Evolutionary conservation across 2,113 vertebrate species (phyloP).

Genomic region (Cyprinodon tularosa): DNA sequence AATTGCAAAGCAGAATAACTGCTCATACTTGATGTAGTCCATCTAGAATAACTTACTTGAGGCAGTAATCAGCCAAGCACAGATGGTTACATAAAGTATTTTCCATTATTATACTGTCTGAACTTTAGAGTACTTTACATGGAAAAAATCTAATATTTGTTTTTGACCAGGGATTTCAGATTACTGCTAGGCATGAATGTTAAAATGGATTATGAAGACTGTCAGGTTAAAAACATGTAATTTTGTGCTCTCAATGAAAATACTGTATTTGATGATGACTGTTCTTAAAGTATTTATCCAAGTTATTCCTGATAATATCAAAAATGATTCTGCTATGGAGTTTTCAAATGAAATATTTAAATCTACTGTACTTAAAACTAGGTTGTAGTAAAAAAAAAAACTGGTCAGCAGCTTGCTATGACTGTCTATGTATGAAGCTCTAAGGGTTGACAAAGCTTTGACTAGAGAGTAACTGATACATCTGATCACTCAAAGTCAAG

Average conservation of each 20-base stretch:
- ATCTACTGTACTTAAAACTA: constrained; percentile 35
- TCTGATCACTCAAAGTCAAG: constrained; percentile 48
- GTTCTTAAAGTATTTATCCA: too few relatives aligned
- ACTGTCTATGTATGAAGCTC: constrained; percentile 38
- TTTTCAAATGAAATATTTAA: constrained; percentile 39
- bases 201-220: too few relatives aligned
- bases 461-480: constrained; percentile 33
- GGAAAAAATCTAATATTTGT: too few relatives aligned
- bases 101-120: not conserved
- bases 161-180: too few relatives aligned
- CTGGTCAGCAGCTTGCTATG: constrained; percentile 33
- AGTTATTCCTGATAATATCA: not conserved
- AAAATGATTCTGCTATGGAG: constrained; percentile 44
- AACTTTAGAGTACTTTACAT: not conserved
- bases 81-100: not conserved
- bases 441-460: constrained; percentile 17
- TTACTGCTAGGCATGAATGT: too few relatives aligned
- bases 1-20: constrained; percentile 41
- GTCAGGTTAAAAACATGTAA: too few relatives aligned
- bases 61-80: constrained; percentile 4
- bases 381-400: constrained; percentile 17
- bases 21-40: constrained; percentile 23
- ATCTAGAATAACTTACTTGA: constrained; percentile 18
- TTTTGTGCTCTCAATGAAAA: too few relatives aligned
- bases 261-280: too few relatives aligned